Base-by-base conservation (phyloP, 2,888 invertebrate genomes). In the Uropetala carovei region DNA sequence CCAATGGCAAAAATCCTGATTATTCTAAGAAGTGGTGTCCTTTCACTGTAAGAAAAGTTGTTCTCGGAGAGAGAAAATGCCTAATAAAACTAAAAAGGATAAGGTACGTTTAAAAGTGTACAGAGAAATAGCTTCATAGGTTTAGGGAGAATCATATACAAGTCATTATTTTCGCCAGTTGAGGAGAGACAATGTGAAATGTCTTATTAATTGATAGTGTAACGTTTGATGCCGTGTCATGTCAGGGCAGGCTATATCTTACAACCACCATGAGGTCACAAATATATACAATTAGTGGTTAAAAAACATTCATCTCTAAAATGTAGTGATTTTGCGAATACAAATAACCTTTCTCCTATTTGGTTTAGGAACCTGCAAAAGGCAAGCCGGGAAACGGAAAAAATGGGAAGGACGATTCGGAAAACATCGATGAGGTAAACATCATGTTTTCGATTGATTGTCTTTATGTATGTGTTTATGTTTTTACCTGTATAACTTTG, bases 371-470 rank as follows among this genome's bases (percentile, higher is more conserved):
- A 93, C 93, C 95, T 93, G 94, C 94, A 93, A 95, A 95, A 94
- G 93, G 94, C 93, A 95, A 93, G 93, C 92, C 93, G 92, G 93
- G 93, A 92, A 95, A 95, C 94, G 94, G 94, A 93, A 95, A 95
- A 93, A 95, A 95, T 94, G 95, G 95, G 93, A 95, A 95, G 94
- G 95, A 95, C 93, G 94, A 93, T 92, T 92, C 93, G 92, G 95
- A 95, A 92, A 93, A 94, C 93, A 94, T 93, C 92, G 95, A 95
- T 93, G 95, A 95, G 95, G 95, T 95, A 94, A 95, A 92, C 56
- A 91, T 59, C 43, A 30, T 92, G 92, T 93, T 92, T 92, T 93
- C 59, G 91, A 92, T 92, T 93, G 82, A 83, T 92, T 81, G 91
- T 43, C 1, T 43, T 43, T 43, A 43, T 43, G 5, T 43, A 5